Evolutionary conservation across 1,140 invertebrate species (phyloP), one percentile per base, ranked within the genome.

Genomic region (Reticulitermes speratus): DNA sequence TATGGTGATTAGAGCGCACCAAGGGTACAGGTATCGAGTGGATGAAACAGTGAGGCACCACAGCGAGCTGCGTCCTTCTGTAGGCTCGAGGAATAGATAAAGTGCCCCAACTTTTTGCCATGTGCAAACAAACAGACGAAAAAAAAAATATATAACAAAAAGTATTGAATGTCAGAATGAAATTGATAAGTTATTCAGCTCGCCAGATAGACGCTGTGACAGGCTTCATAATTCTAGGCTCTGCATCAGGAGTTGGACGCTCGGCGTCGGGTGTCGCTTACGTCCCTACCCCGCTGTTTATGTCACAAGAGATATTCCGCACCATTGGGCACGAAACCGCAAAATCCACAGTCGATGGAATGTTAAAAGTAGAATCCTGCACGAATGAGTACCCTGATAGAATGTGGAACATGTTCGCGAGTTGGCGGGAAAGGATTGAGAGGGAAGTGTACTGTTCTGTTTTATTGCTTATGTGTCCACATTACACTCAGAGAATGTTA

Each of bases 111-210:
- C 19, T 65, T 30, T 75, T 75, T 75, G 25, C 25, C 65, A 75
- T 75, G 65, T 75, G 65, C 25, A 75, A 75, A 75, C 65, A 75
- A 75, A 75, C 65, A 65, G 65, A 75, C 11, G n/a, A 30, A 75
- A 75, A 75, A 75, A 75, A 30, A 5, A 5, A 11, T 30, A 1
- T 65, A 21, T n/a, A 75, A 75, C 65, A 75, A 75, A 75, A 75
- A 75, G 65, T 75, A 75, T 75, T 75, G 65, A 75, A 75, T 30
- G 65, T 75, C n/a, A 16, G 65, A 30, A 75, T 75, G 65, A 75
- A 75, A 75, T 75, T 75, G 65, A 75, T 75, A 75, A 75, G 65
- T 75, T 75, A 75, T 75, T 75, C 65, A 75, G 65, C n/a, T 75
- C n/a, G 65, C 65, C 65, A 75, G 65, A 75, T 75, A 75, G 65